A percentile compares a stretch with the other conserved stretches of the same genome.
Evolutionary conservation across 1,140 invertebrate genomes (phyloP).

Genomic region (Antheraea mylitta): DNA sequence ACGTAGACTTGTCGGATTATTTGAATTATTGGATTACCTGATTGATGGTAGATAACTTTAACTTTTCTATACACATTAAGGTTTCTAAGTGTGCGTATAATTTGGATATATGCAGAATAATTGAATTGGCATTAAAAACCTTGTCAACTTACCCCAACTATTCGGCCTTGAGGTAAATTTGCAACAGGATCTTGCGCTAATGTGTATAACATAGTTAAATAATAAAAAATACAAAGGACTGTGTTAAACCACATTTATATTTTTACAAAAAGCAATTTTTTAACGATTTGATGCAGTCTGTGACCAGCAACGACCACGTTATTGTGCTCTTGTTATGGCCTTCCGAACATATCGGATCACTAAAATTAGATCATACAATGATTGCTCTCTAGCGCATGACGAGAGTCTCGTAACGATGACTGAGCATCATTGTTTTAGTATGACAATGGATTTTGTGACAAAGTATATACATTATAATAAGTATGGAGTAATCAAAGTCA

Average conservation of each 20-base stretch:
- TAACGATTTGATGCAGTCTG: conserved; percentile 7
- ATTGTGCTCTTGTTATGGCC: background rate
- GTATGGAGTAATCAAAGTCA: background rate
- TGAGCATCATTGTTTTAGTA: conserved; percentile 55
- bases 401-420: conserved; percentile 48
- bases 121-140: conserved; percentile 7
- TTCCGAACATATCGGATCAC: conserved; percentile 43
- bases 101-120: background rate
- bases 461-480: background rate
- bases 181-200: conserved; percentile 57
- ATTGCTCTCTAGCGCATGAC: conserved; percentile 60
- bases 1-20: background rate
- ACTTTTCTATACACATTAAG: background rate
- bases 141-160: conserved; percentile 58
- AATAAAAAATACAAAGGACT: conserved; percentile 20
- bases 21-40: background rate
- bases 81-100: background rate
- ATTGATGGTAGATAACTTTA: background rate
- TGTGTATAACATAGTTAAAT: conserved; percentile 28
- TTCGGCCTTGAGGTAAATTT: conserved; percentile 62
- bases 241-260: background rate
- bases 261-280: background rate
- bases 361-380: conserved; percentile 62
- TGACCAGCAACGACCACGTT: conserved; percentile 4
- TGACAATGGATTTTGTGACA: background rate